Evolutionary conservation across 2,888 invertebrate species (phyloP), one percentile per base, ranked within the genome.

Genomic region (Dynastes hyllus): DNA sequence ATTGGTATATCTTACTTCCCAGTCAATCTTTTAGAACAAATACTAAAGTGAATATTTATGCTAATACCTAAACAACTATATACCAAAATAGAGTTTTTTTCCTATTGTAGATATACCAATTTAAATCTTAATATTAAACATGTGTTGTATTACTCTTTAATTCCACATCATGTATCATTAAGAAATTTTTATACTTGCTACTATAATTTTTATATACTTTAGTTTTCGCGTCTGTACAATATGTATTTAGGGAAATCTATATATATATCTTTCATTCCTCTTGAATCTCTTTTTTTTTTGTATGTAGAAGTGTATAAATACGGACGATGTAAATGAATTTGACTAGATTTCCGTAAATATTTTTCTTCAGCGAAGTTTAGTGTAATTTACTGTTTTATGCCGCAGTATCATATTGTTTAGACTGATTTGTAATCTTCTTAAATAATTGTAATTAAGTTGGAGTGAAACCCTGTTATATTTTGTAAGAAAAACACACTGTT

Each of bases 401-500:
- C 29, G 45, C 65, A 70, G 70, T 76, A 76, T 77, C 66, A 22
- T 67, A 8, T 22, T 40, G 51, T 27, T 76, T 79, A 55, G 79
- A 79, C 78, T 80, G 78, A 80, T 78, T 77, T 79, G 77, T 71
- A 71, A 70, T 78, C 58, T 80, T 79, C 79, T 81, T 79, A 76
- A 76, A 78, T 77, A 70, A 58, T 79, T 78, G 82, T 83, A 78
- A 80, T 82, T 84, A 80, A 82, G 83, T 84, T 85, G 81, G 83
- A 84, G 83, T 84, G 82, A 85, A 86, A 84, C 83, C 53, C 82
- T 84, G 83, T 87, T 87, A 86, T 86, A 86, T 86, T 86, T 85
- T 87, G 84, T 86, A 86, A 87, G 45, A 85, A 84, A 84, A 84
- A 85, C 87, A 87, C 87, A 87, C 85, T 86, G 87, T 88, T 88